Evolutionary conservation across 2,113 vertebrate genomes (phyloP).

Genomic region (Pteronura brasiliensis): DNA sequence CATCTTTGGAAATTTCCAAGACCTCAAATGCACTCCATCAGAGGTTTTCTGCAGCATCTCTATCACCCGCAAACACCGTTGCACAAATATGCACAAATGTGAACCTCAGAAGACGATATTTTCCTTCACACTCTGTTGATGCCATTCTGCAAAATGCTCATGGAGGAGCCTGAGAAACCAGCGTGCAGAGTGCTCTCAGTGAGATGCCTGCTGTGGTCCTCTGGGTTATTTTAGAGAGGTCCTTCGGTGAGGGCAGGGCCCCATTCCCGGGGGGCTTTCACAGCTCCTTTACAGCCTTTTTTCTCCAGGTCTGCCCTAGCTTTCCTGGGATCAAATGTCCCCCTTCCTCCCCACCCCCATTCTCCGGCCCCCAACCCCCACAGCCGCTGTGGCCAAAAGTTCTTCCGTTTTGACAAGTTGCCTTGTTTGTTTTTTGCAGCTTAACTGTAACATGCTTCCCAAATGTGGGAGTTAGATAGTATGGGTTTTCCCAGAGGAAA

Average conservation of each 20-base stretch:
- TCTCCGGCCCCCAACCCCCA: background rate
- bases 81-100: background rate
- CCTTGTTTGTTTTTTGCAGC: background rate
- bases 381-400: background rate
- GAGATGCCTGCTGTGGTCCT: background rate
- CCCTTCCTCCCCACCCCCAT: background rate
- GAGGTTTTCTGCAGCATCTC: background rate
- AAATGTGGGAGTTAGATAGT: background rate
- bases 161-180: rapidly evolving
- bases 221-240: background rate
- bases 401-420: background rate
- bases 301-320: background rate
- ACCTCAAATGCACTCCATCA: background rate
- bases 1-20: background rate
- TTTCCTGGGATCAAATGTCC: background rate
- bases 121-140: background rate
- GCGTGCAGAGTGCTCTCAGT: background rate
- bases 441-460: background rate
- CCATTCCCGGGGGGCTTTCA: rapidly evolving
- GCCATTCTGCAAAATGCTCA: too few relatives aligned
- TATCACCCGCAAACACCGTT: background rate
- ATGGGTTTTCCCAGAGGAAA: background rate
- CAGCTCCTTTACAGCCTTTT: background rate
- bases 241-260: background rate
- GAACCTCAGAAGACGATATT: background rate